phyloP scores from a whole-genome alignment of 2,113 vertebrate genomes.

The Spheniscus mendiculus region DNA sequence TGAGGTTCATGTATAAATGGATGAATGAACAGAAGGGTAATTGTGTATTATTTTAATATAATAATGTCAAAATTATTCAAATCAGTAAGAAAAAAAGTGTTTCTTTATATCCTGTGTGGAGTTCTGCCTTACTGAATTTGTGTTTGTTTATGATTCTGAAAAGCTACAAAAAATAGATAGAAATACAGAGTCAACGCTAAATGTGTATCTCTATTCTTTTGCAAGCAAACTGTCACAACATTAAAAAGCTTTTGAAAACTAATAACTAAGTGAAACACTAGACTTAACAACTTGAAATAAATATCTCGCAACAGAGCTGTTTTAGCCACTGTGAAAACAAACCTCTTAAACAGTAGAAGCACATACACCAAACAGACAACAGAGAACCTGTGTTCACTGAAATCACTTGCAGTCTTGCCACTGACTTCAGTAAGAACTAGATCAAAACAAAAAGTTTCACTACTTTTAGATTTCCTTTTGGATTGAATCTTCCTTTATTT shows the following conservation, averaged over 20 bases:
- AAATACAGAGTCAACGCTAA: constrained; percentile 6
- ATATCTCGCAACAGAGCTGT: constrained; percentile 2
- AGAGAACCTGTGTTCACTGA: background rate
- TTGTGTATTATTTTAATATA: constrained; percentile 36
- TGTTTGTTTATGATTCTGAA: constrained; percentile 49
- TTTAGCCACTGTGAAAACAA: constrained; percentile 38
- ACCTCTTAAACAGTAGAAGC: background rate
- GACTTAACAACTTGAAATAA: constrained; percentile 50
- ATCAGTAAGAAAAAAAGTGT: background rate
- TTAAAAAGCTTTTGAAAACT: constrained; percentile 40
- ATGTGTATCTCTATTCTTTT: constrained; percentile 21
- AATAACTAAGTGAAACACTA: constrained; percentile 36
- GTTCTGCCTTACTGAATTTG: background rate
- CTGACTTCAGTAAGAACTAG: background rate
- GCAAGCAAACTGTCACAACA: constrained; percentile 53
- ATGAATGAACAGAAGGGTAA: constrained; percentile 46
- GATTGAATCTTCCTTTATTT: constrained; percentile 5
- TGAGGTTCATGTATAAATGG: constrained; percentile 46
- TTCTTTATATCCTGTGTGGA: background rate
- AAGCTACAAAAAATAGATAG: background rate
- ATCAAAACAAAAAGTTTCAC: background rate
- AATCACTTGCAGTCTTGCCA: background rate
- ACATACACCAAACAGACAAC: background rate
- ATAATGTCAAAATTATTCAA: constrained; percentile 46
- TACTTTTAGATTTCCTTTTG: background rate